phyloP scores from a whole-genome alignment of 1,140 invertebrate genomes.

The Bilobella aurantiaca region DNA sequence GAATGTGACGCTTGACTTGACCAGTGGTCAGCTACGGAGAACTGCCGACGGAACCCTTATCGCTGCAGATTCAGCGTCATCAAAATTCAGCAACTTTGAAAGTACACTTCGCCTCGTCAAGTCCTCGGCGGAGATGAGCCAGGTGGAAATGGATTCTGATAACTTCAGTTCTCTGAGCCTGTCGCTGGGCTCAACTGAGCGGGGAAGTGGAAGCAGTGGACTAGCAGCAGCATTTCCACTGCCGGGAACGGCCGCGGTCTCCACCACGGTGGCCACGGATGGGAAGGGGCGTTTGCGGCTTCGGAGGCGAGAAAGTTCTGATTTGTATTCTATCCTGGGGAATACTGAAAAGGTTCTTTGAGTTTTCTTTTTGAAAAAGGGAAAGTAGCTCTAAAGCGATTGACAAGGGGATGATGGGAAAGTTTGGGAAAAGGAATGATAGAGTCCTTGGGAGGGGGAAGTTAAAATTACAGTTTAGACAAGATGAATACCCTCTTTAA shows the following conservation, averaged over 20 bases:
- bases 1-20: conserved; percentile 29
- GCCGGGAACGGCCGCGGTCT: not conserved
- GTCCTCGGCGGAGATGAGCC: not conserved
- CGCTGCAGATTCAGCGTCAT: conserved; percentile 4
- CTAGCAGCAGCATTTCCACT: not conserved
- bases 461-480: not conserved
- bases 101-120: too few relatives aligned
- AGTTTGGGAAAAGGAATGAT: not conserved
- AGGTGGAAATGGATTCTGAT: not conserved
- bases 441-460: not conserved
- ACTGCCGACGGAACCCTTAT: conserved; percentile 29
- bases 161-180: not conserved
- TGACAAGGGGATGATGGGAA: not conserved
- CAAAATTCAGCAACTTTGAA: too few relatives aligned
- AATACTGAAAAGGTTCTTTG: not conserved
- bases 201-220: not conserved
- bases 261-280: not conserved
- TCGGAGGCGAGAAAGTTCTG: too few relatives aligned
- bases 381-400: not conserved
- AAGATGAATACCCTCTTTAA: not conserved
- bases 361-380: not conserved
- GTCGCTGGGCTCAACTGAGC: not conserved
- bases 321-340: not conserved
- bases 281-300: too few relatives aligned
- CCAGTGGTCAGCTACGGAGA: conserved; percentile 25